Percentiles rank a stretch among this genome's conserved stretches.
phyloP scores from a whole-genome alignment of 1,140 invertebrate genomes.

The Micrasema minimum region DNA sequence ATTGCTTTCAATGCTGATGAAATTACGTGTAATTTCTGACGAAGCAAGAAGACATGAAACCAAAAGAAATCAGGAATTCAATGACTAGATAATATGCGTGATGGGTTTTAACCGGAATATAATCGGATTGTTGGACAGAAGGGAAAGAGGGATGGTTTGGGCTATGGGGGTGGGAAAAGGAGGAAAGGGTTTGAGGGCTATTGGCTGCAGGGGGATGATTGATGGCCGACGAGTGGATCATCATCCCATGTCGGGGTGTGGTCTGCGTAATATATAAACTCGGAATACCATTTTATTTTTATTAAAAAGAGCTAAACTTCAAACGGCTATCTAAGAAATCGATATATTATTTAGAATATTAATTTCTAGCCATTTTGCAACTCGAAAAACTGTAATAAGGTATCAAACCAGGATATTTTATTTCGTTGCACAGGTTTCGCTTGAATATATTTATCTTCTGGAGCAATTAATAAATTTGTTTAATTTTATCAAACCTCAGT shows the following conservation, averaged over 20 bases:
- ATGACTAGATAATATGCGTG: neutral
- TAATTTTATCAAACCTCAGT: too few relatives aligned
- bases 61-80: neutral
- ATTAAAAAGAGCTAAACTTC: constrained; percentile 21
- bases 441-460: too few relatives aligned
- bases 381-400: too few relatives aligned
- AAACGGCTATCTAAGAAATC: constrained; percentile 12
- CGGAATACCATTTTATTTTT: constrained; percentile 33
- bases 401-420: too few relatives aligned
- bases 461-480: too few relatives aligned
- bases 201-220: constrained; percentile 42
- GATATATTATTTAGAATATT: neutral
- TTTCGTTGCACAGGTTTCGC: too few relatives aligned
- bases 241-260: constrained; percentile 34
- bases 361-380: too few relatives aligned
- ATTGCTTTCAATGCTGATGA: neutral
- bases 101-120: neutral
- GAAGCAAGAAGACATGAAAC: neutral
- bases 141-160: too few relatives aligned
- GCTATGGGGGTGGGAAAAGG: neutral
- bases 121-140: constrained; percentile 11
- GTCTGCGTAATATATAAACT: constrained; percentile 35
- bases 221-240: constrained; percentile 45
- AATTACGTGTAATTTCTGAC: neutral
- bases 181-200: constrained; percentile 14